Evolutionary conservation across 2,888 invertebrate genomes (phyloP).

Genomic region (Patella depressa): DNA sequence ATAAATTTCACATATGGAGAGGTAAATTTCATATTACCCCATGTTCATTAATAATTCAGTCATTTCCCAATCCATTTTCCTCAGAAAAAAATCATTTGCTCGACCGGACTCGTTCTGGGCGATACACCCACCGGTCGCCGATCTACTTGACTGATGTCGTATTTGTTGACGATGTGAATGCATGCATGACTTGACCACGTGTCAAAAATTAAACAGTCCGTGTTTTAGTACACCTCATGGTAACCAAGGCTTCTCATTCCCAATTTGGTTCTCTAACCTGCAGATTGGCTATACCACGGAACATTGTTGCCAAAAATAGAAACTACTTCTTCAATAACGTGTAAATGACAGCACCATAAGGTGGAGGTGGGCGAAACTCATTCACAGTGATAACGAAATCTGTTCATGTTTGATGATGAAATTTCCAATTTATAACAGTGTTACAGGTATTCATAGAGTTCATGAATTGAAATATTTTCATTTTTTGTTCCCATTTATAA

Average conservation of each 20-base stretch:
- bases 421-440: conserved; percentile 11
- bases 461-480: neutral
- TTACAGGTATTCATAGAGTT: conserved; percentile 2
- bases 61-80: neutral
- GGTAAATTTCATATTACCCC: conserved; percentile 41
- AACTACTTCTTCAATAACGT: neutral
- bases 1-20: conserved; percentile 59
- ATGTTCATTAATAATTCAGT: conserved; percentile 15
- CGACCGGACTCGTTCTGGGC: conserved; percentile 3
- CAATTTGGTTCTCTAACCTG: conserved; percentile 22
- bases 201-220: neutral
- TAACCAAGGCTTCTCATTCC: conserved; percentile 15
- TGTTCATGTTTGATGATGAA: conserved; percentile 12
- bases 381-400: conserved; percentile 11
- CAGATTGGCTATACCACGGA: conserved; percentile 12
- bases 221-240: conserved; percentile 5
- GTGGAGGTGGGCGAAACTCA: conserved; percentile 11
- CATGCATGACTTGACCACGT: conserved; percentile 7
- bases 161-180: neutral
- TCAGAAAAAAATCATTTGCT: neutral
- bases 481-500: no score
- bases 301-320: conserved; percentile 17
- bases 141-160: neutral
- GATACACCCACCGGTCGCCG: conserved; percentile 25
- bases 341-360: conserved; percentile 11